A percentile compares a stretch with the other conserved stretches of the same genome.
Conservation (phyloP, 1,140 invertebrate genomes). For the Eriocheir sinensis region DNA sequence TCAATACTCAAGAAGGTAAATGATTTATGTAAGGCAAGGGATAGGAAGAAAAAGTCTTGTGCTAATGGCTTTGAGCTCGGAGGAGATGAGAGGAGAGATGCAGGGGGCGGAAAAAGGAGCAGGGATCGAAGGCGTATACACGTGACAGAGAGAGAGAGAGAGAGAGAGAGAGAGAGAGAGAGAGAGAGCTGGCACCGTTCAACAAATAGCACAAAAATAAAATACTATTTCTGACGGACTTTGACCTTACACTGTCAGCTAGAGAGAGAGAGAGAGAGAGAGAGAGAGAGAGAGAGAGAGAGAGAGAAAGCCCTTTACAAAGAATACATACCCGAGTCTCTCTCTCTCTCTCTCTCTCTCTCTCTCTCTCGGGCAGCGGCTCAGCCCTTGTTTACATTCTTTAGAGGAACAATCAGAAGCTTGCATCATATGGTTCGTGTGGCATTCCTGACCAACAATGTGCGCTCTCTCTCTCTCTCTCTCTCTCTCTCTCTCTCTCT, state of each 20-base stretch:
- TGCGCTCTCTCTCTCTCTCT: slow-evolving; percentile 8
- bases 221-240: too few relatives aligned
- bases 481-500: slow-evolving; percentile 43
- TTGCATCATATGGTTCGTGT: too few relatives aligned
- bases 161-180: slow-evolving; percentile 61
- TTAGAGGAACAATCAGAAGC: too few relatives aligned
- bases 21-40: not conserved
- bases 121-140: too few relatives aligned
- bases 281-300: slow-evolving; percentile 29
- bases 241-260: not conserved
- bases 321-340: too few relatives aligned
- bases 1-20: too few relatives aligned
- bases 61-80: too few relatives aligned
- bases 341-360: not conserved
- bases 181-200: slow-evolving; percentile 43
- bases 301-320: not conserved
- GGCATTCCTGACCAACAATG: too few relatives aligned
- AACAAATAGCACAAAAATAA: too few relatives aligned
- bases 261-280: slow-evolving; percentile 32
- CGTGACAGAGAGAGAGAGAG: slow-evolving; percentile 48
- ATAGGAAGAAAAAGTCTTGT: slow-evolving; percentile 23
- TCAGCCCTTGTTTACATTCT: not conserved
- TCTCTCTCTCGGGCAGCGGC: not conserved
- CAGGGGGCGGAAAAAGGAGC: not conserved
- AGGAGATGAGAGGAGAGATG: not conserved